Evolutionary conservation across 2,888 invertebrate species (phyloP), one percentile per base, ranked within the genome.

Genomic region (Prosopocoilus inquinatus): DNA sequence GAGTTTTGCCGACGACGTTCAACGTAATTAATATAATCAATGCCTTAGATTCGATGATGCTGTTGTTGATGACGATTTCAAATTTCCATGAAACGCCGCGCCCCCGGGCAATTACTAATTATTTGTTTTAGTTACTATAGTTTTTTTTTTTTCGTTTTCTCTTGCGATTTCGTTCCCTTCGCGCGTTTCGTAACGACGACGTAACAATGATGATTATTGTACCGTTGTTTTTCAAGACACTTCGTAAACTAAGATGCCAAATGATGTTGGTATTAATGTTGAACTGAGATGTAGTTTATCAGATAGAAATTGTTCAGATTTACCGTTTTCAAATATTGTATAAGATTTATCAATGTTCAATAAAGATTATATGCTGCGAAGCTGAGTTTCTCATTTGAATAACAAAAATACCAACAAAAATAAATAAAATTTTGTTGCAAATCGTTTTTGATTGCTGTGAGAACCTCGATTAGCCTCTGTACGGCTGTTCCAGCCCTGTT

Each of bases 281-380:
- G 53, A 57, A 57, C 57, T 57, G 57, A 53, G 45, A 53, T 53
- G 57, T 53, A 52, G 56, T 50, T 49, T 53, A 53, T 49, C 49
- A 57, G 49, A 28, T 55, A 55, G 55, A 38, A n/a, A 35, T 50
- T 47, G 51, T 55, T 55, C 55, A 47, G 49, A 57, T 57, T 50
- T 41, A 32, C 15, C 44, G 47, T 52, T 52, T 52, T 50, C 49
- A 52, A 34, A 52, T 39, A 51, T 28, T 52, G 49, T 52, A 53
- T 41, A 49, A 49, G 41, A 48, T 53, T 49, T 57, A 53, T 57
- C 43, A 52, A 48, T 57, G 52, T 52, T 57, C 53, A 57, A 57
- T 57, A 57, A 57, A 57, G 43, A 57, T 53, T 47, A 47, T 53
- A 51, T n/a, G 41, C 41, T 41, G 16, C 15, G 16, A 41, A 13